Conservation (phyloP, 2,888 invertebrate species). For the Heterodera filipjevi region DNA sequence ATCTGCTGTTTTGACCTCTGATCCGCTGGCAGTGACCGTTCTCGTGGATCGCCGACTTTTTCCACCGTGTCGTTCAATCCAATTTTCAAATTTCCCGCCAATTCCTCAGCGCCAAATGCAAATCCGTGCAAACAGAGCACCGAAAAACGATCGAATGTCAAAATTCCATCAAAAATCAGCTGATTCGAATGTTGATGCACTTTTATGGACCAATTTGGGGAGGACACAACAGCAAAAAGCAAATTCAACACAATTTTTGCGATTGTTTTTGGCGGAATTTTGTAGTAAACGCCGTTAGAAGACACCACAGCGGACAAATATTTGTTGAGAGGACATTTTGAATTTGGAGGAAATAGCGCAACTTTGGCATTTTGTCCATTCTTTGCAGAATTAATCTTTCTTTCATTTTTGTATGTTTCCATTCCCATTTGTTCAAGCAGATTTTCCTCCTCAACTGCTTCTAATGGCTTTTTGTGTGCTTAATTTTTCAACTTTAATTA, state of each 20-base stretch:
- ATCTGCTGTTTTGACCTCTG: not conserved
- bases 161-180: not conserved
- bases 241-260: not conserved
- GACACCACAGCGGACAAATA: not conserved
- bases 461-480: not conserved
- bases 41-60: not conserved
- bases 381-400: not conserved
- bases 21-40: not conserved
- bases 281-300: not conserved
- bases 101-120: not conserved
- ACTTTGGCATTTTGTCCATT: not conserved
- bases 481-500: not conserved
- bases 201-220: not conserved
- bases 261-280: not conserved
- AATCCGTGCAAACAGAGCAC: not conserved
- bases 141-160: not conserved
- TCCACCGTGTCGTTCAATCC: not conserved
- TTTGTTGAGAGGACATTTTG: not conserved
- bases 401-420: not conserved
- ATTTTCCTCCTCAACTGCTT: not conserved
- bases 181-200: not conserved
- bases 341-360: not conserved
- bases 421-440: not conserved
- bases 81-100: conserved; percentile 4
- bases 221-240: not conserved